Evolutionary conservation across 2,113 vertebrate genomes (phyloP), one percentile per base, ranked within the genome.

Genomic region (Oncorhynchus kisutch): DNA sequence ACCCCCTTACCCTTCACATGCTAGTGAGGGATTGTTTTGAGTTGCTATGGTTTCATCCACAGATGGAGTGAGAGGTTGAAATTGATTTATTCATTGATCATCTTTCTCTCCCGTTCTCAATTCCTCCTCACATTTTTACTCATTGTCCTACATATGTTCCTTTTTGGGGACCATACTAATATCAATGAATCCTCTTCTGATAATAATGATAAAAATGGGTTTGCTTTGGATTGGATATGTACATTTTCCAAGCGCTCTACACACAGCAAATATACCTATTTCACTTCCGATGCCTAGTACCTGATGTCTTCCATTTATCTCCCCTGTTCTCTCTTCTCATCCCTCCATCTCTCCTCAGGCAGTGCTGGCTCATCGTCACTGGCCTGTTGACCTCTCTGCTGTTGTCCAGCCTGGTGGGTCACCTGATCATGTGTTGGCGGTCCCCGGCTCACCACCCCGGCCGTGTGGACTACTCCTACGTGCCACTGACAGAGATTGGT

Each of bases 321-420:
- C n/a, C 62, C 48, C 34, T 67, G 39, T 34, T 69, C 24, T 66
- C 16, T 70, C 31, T 34, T 34, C 62, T 11, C 70, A 59, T 71
- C 39, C 27, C 25, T 68, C 31, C 59, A 62, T 67, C 75, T 45
- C 74, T 34, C 69, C 66, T 14, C 89, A 95, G 94, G 81, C 73
- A n/a, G 9, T 80, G 79, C 1, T 95, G 93, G 94, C 31, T 94
- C 34, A 74, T 79, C 4, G 64, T 93, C 81, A 85, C 85, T 18
- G 0, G 79, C 4, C 0, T 75, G 16, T 73, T 94, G 80, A 70
- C 85, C 24, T 39, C 48, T 11, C 75, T 91, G 66, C 81, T 95
- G 22, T 69, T 83, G 4, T 49, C 78, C 86, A 94, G 91, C 76
- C 72, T 91, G 57, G 25, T 80, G 51, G 48, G 81, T 60, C 92